phyloP scores from a whole-genome alignment of 2,888 invertebrate species.

The Noctuana brunneofusca region DNA sequence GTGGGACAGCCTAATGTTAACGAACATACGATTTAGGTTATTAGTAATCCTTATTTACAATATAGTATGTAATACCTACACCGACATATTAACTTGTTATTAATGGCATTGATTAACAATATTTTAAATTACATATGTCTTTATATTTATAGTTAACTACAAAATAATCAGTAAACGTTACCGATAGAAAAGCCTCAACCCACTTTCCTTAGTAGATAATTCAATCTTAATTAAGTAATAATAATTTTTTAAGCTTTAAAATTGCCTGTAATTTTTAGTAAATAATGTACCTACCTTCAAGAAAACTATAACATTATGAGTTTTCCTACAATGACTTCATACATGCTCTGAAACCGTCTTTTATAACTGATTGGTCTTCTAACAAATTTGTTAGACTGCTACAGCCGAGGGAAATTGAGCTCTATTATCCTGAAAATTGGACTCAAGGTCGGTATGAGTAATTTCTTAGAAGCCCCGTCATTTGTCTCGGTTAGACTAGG shows the following conservation, averaged over 20 bases:
- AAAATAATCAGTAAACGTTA: no score
- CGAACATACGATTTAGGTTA: slow-evolving; percentile 12
- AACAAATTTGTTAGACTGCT: slow-evolving; percentile 8
- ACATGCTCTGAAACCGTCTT: slow-evolving; percentile 2
- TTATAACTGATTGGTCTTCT: slow-evolving; percentile 52
- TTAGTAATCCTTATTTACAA: slow-evolving; percentile 9
- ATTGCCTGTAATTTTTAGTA: no score
- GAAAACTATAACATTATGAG: slow-evolving; percentile 1
- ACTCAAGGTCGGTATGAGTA: background rate
- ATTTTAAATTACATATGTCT: no score
- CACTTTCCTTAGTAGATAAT: no score
- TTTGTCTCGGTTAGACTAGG: slow-evolving; percentile 53
- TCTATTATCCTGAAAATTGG: slow-evolving; percentile 5
- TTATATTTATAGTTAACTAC: no score
- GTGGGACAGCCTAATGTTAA: slow-evolving; percentile 14
- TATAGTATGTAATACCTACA: no score
- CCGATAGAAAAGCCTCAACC: no score
- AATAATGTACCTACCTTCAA: background rate
- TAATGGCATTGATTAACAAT: no score
- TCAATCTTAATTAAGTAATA: no score
- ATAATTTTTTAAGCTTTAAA: no score
- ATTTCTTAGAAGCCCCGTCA: slow-evolving; percentile 4
- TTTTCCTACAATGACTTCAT: slow-evolving; percentile 17
- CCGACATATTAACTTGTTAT: background rate
- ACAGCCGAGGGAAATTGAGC: slow-evolving; percentile 2